These are phyloP conservation scores for Typhlomys cinereus DNA, from an alignment of 2,113 vertebrate species.

Conservation along the genomic window DNA sequence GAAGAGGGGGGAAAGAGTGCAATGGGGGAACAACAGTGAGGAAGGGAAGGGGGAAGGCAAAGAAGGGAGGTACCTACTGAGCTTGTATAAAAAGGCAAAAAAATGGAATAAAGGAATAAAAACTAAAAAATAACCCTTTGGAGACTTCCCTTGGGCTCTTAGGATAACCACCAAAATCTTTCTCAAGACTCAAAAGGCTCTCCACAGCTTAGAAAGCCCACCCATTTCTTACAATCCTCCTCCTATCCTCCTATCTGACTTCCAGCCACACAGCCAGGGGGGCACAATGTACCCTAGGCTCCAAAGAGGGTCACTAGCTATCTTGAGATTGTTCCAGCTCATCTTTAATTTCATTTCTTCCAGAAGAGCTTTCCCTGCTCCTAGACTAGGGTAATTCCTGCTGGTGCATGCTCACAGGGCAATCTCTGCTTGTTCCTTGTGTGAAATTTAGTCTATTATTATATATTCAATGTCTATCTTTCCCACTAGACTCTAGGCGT, in stretches of 20 bases:
- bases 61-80: too few relatives aligned
- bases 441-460: neutral
- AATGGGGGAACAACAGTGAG: too few relatives aligned
- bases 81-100: too few relatives aligned
- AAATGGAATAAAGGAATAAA: too few relatives aligned
- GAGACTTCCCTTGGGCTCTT: neutral
- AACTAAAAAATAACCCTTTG: too few relatives aligned
- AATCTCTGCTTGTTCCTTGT: neutral
- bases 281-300: neutral
- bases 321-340: neutral
- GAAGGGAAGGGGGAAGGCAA: too few relatives aligned
- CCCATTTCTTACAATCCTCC: neutral
- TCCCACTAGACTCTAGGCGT: neutral
- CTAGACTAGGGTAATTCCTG: neutral
- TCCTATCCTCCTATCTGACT: neutral
- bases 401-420: neutral
- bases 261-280: fast-evolving
- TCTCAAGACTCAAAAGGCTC: neutral
- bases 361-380: neutral
- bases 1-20: too few relatives aligned
- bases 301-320: neutral
- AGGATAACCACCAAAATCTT: neutral
- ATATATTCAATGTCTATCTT: neutral
- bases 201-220: neutral
- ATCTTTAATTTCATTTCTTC: neutral